Percentiles rank a stretch among this genome's conserved stretches.
phyloP scores from a whole-genome alignment of 1,140 invertebrate species.

The Pantala flavescens region DNA sequence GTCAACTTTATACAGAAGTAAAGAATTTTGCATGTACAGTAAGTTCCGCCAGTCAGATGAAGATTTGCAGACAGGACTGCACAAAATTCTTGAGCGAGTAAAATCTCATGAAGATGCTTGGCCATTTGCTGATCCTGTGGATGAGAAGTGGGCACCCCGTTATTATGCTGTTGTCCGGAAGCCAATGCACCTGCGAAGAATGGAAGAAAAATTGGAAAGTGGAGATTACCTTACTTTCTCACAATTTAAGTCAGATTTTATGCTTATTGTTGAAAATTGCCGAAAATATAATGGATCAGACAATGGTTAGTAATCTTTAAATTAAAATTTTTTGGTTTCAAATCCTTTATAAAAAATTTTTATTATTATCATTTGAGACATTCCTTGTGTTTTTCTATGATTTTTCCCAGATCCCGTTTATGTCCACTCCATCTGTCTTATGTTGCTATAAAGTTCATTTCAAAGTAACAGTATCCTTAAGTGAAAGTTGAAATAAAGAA shows the following conservation, averaged over 20 bases:
- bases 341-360: constrained; percentile 9
- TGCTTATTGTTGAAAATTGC: constrained; percentile 84
- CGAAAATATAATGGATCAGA: constrained; percentile 81
- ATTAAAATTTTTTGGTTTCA: constrained; percentile 17
- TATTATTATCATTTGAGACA: neutral
- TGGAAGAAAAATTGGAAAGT: constrained; percentile 75
- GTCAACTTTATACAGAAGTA: no score
- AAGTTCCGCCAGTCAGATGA: constrained; percentile 69
- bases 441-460: no score
- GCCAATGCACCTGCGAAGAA: constrained; percentile 78
- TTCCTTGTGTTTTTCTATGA: constrained; percentile 12
- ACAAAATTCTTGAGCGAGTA: constrained; percentile 73
- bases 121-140: constrained; percentile 84
- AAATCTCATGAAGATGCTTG: constrained; percentile 81
- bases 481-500: no score
- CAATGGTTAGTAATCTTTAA: constrained; percentile 61
- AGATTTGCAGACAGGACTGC: constrained; percentile 75
- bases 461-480: no score
- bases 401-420: no score
- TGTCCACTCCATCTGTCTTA: no score
- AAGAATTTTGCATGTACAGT: constrained; percentile 27
- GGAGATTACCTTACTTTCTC: constrained; percentile 65
- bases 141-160: constrained; percentile 81
- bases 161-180: constrained; percentile 54
- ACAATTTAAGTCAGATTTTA: constrained; percentile 78